Evolutionary conservation across 2,888 invertebrate species (phyloP).

Genomic region (Beris chalybata): DNA sequence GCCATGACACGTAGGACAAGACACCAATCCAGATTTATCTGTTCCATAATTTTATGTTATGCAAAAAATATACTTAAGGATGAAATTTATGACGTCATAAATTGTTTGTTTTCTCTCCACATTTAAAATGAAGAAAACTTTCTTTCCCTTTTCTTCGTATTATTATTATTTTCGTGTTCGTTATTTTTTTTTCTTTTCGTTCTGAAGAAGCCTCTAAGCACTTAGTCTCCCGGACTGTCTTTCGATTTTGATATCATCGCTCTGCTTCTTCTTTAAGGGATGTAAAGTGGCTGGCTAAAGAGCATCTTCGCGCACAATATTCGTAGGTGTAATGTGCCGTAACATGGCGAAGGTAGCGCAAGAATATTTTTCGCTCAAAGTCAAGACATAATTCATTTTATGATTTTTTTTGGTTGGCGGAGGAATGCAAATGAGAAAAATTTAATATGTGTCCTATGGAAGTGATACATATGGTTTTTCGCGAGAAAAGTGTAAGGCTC

Average conservation of each 20-base stretch:
- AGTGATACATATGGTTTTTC: too few species aligned
- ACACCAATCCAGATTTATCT: slow-evolving; percentile 37
- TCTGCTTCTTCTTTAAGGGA: background rate
- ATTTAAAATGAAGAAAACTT: slow-evolving; percentile 3
- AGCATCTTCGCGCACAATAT: slow-evolving; percentile 4
- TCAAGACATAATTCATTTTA: slow-evolving; percentile 34
- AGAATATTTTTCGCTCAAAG: slow-evolving; percentile 24
- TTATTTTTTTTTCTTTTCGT: background rate
- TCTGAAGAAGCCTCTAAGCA: background rate
- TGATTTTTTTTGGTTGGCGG: slow-evolving; percentile 6
- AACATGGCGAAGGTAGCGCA: slow-evolving; percentile 5
- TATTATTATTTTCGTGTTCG: background rate
- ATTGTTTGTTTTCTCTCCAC: slow-evolving; percentile 26
- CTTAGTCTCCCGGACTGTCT: slow-evolving; percentile 18
- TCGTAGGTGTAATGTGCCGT: background rate
- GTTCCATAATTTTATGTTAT: slow-evolving; percentile 37
- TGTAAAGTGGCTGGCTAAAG: slow-evolving; percentile 2
- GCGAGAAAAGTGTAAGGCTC: too few species aligned
- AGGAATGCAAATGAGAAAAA: slow-evolving; percentile 32
- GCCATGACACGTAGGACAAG: slow-evolving; percentile 1
- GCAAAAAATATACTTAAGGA: slow-evolving; percentile 36
- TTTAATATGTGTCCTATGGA: slow-evolving; percentile 31
- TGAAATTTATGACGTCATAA: slow-evolving; percentile 35
- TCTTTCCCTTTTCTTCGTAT: slow-evolving; percentile 27
- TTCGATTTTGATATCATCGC: slow-evolving; percentile 5